Evolutionary conservation across 1,140 invertebrate species (phyloP).

Genomic region (Camponotus pennsylvanicus): DNA sequence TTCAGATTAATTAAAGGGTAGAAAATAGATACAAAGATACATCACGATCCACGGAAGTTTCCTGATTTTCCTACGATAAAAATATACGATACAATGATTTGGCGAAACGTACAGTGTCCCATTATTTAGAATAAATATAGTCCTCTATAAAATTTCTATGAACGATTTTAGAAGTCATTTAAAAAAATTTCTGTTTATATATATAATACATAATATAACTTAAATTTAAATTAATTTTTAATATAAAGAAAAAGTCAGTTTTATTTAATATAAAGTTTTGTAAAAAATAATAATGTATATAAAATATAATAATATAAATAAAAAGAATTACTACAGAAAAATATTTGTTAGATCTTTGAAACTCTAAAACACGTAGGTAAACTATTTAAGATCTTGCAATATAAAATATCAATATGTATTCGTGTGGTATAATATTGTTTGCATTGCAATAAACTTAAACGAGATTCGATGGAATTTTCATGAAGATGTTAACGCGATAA

Average conservation of each 20-base stretch:
- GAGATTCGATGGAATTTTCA: constrained; percentile 8
- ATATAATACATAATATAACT: too few species aligned
- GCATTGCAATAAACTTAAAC: neutral
- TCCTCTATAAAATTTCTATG: neutral
- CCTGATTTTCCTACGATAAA: constrained; percentile 18
- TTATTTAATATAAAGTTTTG: neutral
- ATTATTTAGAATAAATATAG: constrained; percentile 20
- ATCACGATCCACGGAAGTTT: neutral
- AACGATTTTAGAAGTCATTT: neutral
- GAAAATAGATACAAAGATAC: neutral
- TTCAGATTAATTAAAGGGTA: constrained; percentile 52
- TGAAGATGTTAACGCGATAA: neutral
- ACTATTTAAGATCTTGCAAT: neutral
- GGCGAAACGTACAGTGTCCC: neutral
- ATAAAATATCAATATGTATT: neutral
- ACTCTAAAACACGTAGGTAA: neutral
- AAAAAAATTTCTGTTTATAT: neutral
- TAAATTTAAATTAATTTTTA: neutral
- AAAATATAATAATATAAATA: neutral
- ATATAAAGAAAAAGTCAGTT: neutral
- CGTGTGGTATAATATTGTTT: neutral
- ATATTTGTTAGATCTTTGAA: neutral
- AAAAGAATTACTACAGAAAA: neutral
- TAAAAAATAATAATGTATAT: neutral
- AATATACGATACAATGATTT: neutral